Evolutionary conservation across 2,113 vertebrate genomes (phyloP).

Genomic region (Micromys minutus): DNA sequence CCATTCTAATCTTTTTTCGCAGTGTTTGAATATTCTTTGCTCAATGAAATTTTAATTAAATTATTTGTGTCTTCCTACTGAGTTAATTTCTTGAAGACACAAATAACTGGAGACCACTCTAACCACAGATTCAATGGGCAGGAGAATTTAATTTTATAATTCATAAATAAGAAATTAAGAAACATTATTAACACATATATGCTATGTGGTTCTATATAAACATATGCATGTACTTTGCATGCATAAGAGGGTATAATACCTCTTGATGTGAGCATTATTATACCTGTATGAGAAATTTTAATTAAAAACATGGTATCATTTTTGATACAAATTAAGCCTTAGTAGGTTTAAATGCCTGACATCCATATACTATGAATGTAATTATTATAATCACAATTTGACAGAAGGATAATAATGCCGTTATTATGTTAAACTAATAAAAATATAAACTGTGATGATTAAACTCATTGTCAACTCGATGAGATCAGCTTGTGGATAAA

Average conservation of each 20-base stretch:
- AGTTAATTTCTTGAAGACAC: not conserved
- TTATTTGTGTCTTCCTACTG: not conserved
- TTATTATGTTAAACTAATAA: not conserved
- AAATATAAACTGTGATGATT: not conserved
- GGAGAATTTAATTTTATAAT: not conserved
- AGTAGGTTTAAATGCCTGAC: not conserved
- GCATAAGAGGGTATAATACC: not conserved
- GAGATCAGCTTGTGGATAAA: not conserved
- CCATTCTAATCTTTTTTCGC: no score
- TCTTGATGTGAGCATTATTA: not conserved
- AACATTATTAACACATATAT: not conserved
- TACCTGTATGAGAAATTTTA: not conserved
- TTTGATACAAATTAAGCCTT: not conserved
- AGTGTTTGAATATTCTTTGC: not conserved
- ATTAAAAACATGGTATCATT: not conserved
- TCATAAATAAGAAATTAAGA: not conserved
- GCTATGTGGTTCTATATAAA: not conserved
- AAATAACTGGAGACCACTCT: not conserved
- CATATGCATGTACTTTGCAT: accelerated
- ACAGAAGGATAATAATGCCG: not conserved
- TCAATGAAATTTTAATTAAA: not conserved
- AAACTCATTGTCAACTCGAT: not conserved
- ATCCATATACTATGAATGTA: not conserved
- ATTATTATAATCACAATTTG: not conserved
- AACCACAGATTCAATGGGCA: not conserved